Evolutionary conservation across 2,888 invertebrate species (phyloP).

Genomic region (Lamellibrachia columna): DNA sequence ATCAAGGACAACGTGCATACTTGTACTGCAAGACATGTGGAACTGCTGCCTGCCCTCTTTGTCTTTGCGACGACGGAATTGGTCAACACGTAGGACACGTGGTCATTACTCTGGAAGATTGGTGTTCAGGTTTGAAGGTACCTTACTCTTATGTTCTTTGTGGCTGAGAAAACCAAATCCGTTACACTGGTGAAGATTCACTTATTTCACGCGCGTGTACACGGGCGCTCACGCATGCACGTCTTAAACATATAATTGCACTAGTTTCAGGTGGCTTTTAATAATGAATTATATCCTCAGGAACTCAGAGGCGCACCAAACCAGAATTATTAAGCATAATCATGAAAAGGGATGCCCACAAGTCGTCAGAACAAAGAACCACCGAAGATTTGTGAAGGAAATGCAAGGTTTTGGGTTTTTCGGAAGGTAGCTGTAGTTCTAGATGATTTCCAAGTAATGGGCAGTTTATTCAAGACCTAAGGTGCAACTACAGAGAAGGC

Average conservation of each 20-base stretch:
- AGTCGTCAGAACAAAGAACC: too few relatives aligned
- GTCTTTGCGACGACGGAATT: not conserved
- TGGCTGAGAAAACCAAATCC: too few relatives aligned
- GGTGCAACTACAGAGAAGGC: too few relatives aligned
- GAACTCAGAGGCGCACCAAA: not conserved
- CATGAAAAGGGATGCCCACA: too few relatives aligned
- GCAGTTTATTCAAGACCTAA: too few relatives aligned
- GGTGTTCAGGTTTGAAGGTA: not conserved
- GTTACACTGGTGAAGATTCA: not conserved
- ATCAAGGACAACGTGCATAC: not conserved
- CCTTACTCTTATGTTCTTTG: not conserved
- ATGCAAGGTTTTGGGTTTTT: too few relatives aligned
- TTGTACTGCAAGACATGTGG: not conserved
- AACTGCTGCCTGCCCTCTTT: not conserved
- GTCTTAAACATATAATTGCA: not conserved
- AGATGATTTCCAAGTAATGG: too few relatives aligned
- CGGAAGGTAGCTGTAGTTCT: too few relatives aligned
- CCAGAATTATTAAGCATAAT: not conserved
- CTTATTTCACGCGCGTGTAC: not conserved
- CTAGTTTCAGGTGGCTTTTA: not conserved
- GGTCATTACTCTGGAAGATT: not conserved
- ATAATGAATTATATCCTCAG: not conserved
- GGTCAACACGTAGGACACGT: not conserved
- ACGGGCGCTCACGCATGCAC: not conserved
- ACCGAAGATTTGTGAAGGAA: too few relatives aligned